Evolutionary conservation across 2,113 vertebrate genomes (phyloP), one percentile per base, ranked within the genome.

Genomic region (Phylloscopus trochiloides): DNA sequence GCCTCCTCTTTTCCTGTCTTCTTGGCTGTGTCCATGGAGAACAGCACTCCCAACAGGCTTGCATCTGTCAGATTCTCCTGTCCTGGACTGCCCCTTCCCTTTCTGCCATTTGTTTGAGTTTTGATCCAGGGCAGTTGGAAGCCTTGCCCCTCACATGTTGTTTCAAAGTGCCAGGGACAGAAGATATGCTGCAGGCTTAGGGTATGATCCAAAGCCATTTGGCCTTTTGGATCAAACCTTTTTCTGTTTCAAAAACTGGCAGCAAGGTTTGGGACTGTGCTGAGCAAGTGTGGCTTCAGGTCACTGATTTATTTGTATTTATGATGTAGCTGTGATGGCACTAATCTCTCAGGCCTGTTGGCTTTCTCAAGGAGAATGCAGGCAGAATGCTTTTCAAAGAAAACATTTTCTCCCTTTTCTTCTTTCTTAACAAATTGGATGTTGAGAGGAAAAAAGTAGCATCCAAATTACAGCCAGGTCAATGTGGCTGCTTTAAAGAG

Each of bases 21-120:
- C 48, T 84, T 87, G 75, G 86, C 87, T 3, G 1, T 68, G 80
- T 36, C 70, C 19, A 11, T 31, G 47, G 57, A 91, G 84, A 72
- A 61, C 52, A 95, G 87, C 90, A 91, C 85, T 96, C 85, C 85
- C 88, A 90, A 70, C 90, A 88, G 87, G 67, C 81, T 94, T 36
- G 71, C 88, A 96, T 90, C 95, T 94, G 94, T 91, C 85, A 73
- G 61, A 51, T 90, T 82, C 88, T 95, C 81, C 81, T 87, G 89
- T 76, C 91, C 93, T 94, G 85, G 82, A 47, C 72, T 87, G 32
- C 72, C 80, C 55, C 52, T 89, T 95, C 43, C 54, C 68, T 89
- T 86, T 74, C 66, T 88, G 89, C 82, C 91, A 84, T 91, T 95
- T 93, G 92, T 76, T 93, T 66, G 81, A 58, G 22, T 76, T 96